Evolutionary conservation across 1,140 invertebrate species (phyloP), one percentile per base, ranked within the genome.

Genomic region (Cotesia typhae): DNA sequence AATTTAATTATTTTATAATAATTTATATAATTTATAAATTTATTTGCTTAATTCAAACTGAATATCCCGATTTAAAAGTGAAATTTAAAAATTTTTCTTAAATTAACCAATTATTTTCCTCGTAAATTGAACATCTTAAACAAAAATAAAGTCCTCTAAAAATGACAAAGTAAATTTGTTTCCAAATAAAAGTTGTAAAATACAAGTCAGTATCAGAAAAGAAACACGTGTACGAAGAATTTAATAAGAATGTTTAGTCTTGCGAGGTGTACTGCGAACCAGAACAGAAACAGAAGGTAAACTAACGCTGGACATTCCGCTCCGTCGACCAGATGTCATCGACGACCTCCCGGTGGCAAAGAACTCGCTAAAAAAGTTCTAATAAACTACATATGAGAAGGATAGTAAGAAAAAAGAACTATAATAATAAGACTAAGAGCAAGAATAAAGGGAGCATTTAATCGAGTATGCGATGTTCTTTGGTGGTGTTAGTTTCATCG

Each of bases 241-340:
- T 59, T 59, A 47, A 47, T 6, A 47, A 47, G 41, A 47, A 6
- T 10, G 10, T 6, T 9, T 9, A 9, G 41, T 10, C 5, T 47
- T 2, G 7, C 7, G 12, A 20, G 10, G 10, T 6, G 14, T 59
- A 20, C 57, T 5, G 76, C 75, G 76, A 78, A 70, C 67, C 74
- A 37, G 60, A 9, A 17, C 12, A 14, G 63, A 35, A 60, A 51
- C 36, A 55, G 74, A 71, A 80, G 81, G 80, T 82, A 59, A 20
- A 59, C 14, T 83, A 80, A 80, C 78, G 80, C 75, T 78, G 78
- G 79, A 75, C 82, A 83, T 83, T 83, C 81, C 80, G 78, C 75
- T 76, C 73, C 77, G 78, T 83, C 79, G 77, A 64, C 77, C 81
- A 82, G 81, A 83, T 84, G 82, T 83, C 81, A 83, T 83, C 78